These are phyloP conservation scores for Callyntrura sp. DNA, from an alignment of 2,888 invertebrate species.

Conservation along the genomic window DNA sequence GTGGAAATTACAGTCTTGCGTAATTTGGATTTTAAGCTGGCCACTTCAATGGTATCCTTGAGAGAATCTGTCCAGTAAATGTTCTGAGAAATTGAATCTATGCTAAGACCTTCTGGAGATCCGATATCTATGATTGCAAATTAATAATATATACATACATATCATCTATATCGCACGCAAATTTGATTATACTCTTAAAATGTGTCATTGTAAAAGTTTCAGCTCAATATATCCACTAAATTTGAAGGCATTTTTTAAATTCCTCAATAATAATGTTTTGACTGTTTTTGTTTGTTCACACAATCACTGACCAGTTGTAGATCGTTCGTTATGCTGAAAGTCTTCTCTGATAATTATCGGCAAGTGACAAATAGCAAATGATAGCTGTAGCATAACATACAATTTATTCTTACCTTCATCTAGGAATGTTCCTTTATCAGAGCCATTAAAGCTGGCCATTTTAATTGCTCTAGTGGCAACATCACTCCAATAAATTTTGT, in stretches of 20 bases:
- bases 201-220: no score
- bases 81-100: slow-evolving; percentile 97
- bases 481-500: slow-evolving; percentile 97
- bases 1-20: slow-evolving; percentile 91
- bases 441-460: slow-evolving; percentile 92
- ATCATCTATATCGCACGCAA: no score
- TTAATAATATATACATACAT: not conserved
- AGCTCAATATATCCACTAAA: no score
- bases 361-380: no score
- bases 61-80: slow-evolving; percentile 99
- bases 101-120: slow-evolving; percentile 96
- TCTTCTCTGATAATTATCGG: no score
- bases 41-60: slow-evolving; percentile 95
- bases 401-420: slow-evolving; percentile 87
- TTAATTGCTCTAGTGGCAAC: slow-evolving; percentile 92
- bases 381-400: no score
- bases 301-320: no score
- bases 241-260: no score
- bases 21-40: slow-evolving; percentile 92
- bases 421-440: slow-evolving; percentile 89
- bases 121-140: slow-evolving; percentile 88
- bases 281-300: no score
- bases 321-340: no score
- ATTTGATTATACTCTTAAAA: no score
- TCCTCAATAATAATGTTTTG: no score